phyloP scores from a whole-genome alignment of 2,888 invertebrate genomes.

The Nomada ruficornis region DNA sequence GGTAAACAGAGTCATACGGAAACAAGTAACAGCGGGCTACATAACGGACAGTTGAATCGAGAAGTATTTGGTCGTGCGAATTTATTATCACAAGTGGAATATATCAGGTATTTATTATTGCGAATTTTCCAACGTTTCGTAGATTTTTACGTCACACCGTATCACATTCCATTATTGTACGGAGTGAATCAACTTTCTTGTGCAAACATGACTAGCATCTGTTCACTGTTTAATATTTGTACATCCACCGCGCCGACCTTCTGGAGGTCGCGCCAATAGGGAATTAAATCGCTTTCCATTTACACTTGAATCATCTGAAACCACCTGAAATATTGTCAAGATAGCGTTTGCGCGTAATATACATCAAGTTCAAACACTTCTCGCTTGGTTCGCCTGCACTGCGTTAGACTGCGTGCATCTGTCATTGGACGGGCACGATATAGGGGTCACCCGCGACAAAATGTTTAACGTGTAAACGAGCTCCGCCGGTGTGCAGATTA shows the following conservation, averaged over 20 bases:
- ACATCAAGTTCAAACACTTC: conserved; percentile 19
- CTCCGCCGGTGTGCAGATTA: not conserved
- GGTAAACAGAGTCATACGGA: not conserved
- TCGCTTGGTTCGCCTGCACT: conserved; percentile 33
- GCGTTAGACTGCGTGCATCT: not conserved
- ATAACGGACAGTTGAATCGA: not conserved
- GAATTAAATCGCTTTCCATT: conserved; percentile 8
- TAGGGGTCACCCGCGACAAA: conserved; percentile 5
- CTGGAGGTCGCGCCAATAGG: conserved; percentile 40
- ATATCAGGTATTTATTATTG: conserved; percentile 56
- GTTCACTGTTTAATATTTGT: conserved; percentile 52
- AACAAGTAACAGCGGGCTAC: not conserved
- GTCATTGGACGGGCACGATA: conserved; percentile 19
- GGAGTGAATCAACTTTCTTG: conserved; percentile 28
- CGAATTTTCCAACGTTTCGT: conserved; percentile 15
- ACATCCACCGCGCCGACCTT: conserved; percentile 39
- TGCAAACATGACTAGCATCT: conserved; percentile 52
- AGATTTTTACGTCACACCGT: conserved; percentile 5
- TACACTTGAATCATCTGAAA: conserved; percentile 4
- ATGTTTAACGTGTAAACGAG: conserved; percentile 32
- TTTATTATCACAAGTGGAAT: conserved; percentile 42
- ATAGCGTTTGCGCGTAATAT: not conserved
- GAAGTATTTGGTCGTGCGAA: conserved; percentile 32
- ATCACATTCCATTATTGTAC: conserved; percentile 12
- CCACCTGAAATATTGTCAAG: not conserved